Evolutionary conservation across 2,888 invertebrate species (phyloP), one percentile per base, ranked within the genome.

Genomic region (Drosophila quinaria): DNA sequence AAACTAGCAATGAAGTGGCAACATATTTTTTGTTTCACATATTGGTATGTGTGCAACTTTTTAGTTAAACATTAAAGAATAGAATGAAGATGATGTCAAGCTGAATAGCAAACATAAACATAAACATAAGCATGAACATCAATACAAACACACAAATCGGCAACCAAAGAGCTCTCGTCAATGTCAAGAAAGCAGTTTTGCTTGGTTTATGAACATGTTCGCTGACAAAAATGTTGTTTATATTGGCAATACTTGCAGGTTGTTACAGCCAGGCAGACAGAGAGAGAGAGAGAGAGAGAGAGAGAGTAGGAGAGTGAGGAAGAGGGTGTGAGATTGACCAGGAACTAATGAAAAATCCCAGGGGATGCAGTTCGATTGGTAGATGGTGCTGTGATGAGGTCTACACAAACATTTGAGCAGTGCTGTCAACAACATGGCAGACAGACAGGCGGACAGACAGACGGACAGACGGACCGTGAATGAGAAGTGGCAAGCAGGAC

Each of bases 321-420:
- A 33, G 11, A 29, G 35, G n/a, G 22, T 9, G 41, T 9, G 22
- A 31, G 10, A 11, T 31, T 37, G 39, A 33, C 41, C 41, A 52
- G 70, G 56, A 70, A 74, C 73, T 74, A 78, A 77, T 77, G 74
- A 82, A 82, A 85, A 82, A 76, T 78, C 78, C 67, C 67, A 68
- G 51, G 71, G 74, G 76, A 76, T 62, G 17, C 35, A 29, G 37
- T 33, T 65, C 65, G 62, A 76, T 61, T 66, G 55, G 44, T 33
- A 61, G 66, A 49, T 51, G 52, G 49, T 25, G 41, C 41, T 56
- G 76, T 56, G 76, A 65, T 55, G 61, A 55, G 70, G 60, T 76
- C 64, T 74, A 74, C 70, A 80, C 81, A 86, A 84, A 86, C 83
- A 84, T 83, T 84, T 78, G 71, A 80, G 78, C 62, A 65, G 69